Conservation (phyloP, 2,888 invertebrate species). For the Lepidonotus clava region DNA sequence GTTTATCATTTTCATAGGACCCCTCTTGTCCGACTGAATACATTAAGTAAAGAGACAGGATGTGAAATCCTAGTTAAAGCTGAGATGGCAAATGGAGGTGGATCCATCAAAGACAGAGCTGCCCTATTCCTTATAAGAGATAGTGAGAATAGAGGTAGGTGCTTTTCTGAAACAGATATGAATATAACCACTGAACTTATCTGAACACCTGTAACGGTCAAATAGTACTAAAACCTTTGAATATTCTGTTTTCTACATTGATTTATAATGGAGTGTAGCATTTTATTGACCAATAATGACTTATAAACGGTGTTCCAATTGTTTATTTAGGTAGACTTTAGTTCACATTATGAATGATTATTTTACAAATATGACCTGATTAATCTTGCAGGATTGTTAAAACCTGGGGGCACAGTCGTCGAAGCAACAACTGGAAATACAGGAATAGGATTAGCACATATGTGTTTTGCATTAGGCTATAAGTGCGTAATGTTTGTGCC, state of each 20-base stretch:
- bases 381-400: slow-evolving; percentile 69
- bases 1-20: slow-evolving; percentile 70
- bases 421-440: slow-evolving; percentile 81
- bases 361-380: too few relatives aligned
- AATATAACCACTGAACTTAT: too few relatives aligned
- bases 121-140: slow-evolving; percentile 78
- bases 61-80: slow-evolving; percentile 80
- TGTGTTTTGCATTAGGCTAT: slow-evolving; percentile 79
- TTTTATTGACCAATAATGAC: too few relatives aligned
- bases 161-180: too few relatives aligned
- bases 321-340: too few relatives aligned
- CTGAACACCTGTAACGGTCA: too few relatives aligned
- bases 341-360: too few relatives aligned
- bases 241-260: too few relatives aligned
- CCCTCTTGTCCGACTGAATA: slow-evolving; percentile 76
- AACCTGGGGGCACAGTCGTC: slow-evolving; percentile 79
- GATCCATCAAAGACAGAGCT: slow-evolving; percentile 80
- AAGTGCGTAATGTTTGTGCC: slow-evolving; percentile 81
- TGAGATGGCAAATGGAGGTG: slow-evolving; percentile 80
- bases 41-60: slow-evolving; percentile 78
- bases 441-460: slow-evolving; percentile 80
- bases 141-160: slow-evolving; percentile 74
- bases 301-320: too few relatives aligned
- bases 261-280: too few relatives aligned
- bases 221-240: too few relatives aligned